These are phyloP conservation scores for Pseudomyrmex dendroicus DNA, from an alignment of 1,140 invertebrate genomes.

Conservation along the genomic window DNA sequence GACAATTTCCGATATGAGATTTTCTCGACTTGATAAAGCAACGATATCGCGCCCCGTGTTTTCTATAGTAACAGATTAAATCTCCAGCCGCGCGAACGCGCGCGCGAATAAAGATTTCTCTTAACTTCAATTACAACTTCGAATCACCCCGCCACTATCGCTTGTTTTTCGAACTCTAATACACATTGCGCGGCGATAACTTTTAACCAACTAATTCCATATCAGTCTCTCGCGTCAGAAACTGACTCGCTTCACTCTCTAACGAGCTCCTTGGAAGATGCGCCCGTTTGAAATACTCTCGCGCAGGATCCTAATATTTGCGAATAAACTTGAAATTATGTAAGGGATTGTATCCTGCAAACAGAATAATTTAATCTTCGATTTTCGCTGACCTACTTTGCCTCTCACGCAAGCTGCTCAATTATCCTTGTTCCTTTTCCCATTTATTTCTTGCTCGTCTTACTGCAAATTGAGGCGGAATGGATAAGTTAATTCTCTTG, in stretches of 20 bases:
- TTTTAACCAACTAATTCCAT: constrained; percentile 42
- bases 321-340: constrained; percentile 27
- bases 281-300: constrained; percentile 3
- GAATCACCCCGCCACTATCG: constrained; percentile 6
- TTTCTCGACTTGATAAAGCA: constrained; percentile 41
- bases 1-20: constrained; percentile 59
- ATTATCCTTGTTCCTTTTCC: constrained; percentile 48
- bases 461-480: constrained; percentile 52
- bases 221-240: constrained; percentile 28
- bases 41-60: constrained; percentile 50
- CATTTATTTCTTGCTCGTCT: constrained; percentile 45
- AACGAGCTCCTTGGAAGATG: constrained; percentile 17
- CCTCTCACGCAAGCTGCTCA: constrained; percentile 49
- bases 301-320: background rate
- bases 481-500: constrained; percentile 53
- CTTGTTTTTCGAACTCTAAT: constrained; percentile 34
- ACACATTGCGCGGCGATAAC: constrained; percentile 37
- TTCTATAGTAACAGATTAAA: constrained; percentile 58
- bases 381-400: constrained; percentile 49
- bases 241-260: background rate
- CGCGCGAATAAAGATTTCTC: constrained; percentile 44
- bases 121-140: constrained; percentile 54
- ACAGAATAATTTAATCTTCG: constrained; percentile 55
- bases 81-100: background rate
- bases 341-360: constrained; percentile 49